Evolutionary conservation across 2,888 invertebrate genomes (phyloP).

Genomic region (Trichogramma dendrolimi): DNA sequence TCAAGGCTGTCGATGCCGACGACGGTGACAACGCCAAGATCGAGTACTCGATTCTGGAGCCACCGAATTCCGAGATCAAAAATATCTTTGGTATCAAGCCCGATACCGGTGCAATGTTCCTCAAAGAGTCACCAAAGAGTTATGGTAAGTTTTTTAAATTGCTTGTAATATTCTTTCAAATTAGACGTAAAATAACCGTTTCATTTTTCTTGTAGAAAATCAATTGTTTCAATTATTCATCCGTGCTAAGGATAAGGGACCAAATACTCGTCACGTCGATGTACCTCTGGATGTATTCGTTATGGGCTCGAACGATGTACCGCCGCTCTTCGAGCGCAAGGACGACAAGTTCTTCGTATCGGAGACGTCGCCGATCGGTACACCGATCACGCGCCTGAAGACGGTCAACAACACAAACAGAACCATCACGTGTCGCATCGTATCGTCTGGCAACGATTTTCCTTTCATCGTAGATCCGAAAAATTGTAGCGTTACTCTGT

Average conservation of each 20-base stretch:
- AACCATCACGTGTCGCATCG: slow-evolving; percentile 61
- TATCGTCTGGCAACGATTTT: slow-evolving; percentile 57
- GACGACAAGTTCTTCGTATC: slow-evolving; percentile 75
- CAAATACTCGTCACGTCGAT: slow-evolving; percentile 70
- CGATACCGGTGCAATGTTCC: slow-evolving; percentile 68
- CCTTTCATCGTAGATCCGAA: slow-evolving; percentile 69
- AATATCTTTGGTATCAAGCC: slow-evolving; percentile 73
- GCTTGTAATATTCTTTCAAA: slow-evolving; percentile 1
- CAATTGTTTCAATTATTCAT: slow-evolving; percentile 85
- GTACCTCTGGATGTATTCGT: slow-evolving; percentile 79
- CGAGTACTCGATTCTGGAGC: slow-evolving; percentile 74
- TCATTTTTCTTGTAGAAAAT: slow-evolving; percentile 56
- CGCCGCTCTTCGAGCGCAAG: slow-evolving; percentile 72
- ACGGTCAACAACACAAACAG: slow-evolving; percentile 63
- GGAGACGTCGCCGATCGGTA: slow-evolving; percentile 70
- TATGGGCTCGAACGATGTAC: slow-evolving; percentile 64
- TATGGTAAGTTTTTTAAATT: slow-evolving; percentile 48
- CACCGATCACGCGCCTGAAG: slow-evolving; percentile 66
- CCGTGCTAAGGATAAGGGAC: slow-evolving; percentile 78
- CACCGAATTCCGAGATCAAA: slow-evolving; percentile 56
- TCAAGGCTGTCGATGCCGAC: slow-evolving; percentile 75
- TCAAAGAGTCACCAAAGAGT: slow-evolving; percentile 61
- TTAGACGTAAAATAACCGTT: background rate
- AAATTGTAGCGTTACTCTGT: slow-evolving; percentile 69
- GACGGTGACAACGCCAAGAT: slow-evolving; percentile 69